Evolutionary conservation across 1,140 invertebrate species (phyloP).

Genomic region (Coboldia fuscipes): DNA sequence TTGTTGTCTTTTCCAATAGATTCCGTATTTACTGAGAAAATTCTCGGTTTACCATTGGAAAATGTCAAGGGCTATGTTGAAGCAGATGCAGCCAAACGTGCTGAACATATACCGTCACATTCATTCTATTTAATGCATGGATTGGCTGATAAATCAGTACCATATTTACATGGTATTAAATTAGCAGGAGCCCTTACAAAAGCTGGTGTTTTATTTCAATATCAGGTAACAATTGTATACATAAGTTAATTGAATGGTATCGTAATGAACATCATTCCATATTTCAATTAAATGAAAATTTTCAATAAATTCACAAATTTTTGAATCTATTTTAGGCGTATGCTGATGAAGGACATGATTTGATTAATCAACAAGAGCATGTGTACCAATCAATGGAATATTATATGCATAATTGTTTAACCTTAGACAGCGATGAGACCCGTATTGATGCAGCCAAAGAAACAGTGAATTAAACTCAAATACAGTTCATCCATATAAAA

Average conservation of each 20-base stretch:
- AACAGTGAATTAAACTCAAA: too few species aligned
- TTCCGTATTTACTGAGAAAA: conserved; percentile 83
- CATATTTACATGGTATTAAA: conserved; percentile 77
- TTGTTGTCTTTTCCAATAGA: conserved; percentile 32
- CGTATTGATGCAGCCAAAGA: not conserved
- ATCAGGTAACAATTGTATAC: conserved; percentile 42
- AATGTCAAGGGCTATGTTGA: conserved; percentile 87
- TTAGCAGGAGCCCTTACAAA: conserved; percentile 69
- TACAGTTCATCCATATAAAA: too few species aligned
- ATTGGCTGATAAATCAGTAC: conserved; percentile 66
- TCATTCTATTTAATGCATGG: conserved; percentile 79
- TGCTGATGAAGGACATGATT: conserved; percentile 58
- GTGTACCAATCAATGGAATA: conserved; percentile 71
- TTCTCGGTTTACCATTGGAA: conserved; percentile 67
- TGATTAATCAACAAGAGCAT: conserved; percentile 56
- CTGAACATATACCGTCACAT: conserved; percentile 61
- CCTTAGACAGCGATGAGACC: conserved; percentile 48
- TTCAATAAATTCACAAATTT: not conserved
- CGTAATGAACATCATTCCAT: not conserved
- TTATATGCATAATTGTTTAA: conserved; percentile 62
- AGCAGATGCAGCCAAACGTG: conserved; percentile 68
- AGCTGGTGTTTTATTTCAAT: conserved; percentile 68
- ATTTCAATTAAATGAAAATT: not conserved
- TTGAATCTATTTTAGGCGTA: conserved; percentile 39
- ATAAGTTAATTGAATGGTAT: not conserved